Base-by-base conservation (phyloP, 2,888 invertebrate genomes). In the Synanthedon andrenaeformis region DNA sequence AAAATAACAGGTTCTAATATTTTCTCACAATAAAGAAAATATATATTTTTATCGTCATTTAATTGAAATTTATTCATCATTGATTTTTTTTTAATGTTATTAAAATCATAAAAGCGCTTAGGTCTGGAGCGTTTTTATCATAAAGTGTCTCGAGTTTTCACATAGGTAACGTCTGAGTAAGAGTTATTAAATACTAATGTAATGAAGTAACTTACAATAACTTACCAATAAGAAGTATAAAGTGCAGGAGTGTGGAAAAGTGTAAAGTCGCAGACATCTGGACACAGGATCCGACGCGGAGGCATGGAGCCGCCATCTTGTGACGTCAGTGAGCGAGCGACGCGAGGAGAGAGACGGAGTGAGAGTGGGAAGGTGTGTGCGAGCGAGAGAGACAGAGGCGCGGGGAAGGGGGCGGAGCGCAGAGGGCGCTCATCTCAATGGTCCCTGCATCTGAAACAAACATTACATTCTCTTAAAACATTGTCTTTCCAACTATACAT, bases 361-460 rank as follows among this genome's bases (percentile, higher is more conserved):
- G 17, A 19, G 12, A 49, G 49, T 12, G 49, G 14, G 45, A 45
- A 49, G 49, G 49, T 49, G 49, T 49, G 49, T 49, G 49, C 49
- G 49, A 49, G 49, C 23, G 49, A 49, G 49, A 49, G 19, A 49
- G 49, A 49, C 12, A 45, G 45, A 49, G 49, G 49, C 49, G 49
- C 49, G 49, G 49, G 49, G 49, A 19, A 19, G 49, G 49, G 49
- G 49, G 23, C 23, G 23, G 49, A 23, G 19, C 49, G 49, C 49
- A 19, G 23, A 6, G 17, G 11, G 19, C 17, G 49, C 49, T 49
- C 49, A 49, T 49, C 49, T 49, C 49, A 19, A 49, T 49, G 49
- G 49, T 23, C 49, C 19, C 17, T 49, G 49, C 49, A 49, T 49
- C 49, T 49, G 49, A 17, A 17, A 49, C 17, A 49, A 14, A 49